Conservation (phyloP, 2,888 invertebrate species). For the Papilio elwesi region DNA sequence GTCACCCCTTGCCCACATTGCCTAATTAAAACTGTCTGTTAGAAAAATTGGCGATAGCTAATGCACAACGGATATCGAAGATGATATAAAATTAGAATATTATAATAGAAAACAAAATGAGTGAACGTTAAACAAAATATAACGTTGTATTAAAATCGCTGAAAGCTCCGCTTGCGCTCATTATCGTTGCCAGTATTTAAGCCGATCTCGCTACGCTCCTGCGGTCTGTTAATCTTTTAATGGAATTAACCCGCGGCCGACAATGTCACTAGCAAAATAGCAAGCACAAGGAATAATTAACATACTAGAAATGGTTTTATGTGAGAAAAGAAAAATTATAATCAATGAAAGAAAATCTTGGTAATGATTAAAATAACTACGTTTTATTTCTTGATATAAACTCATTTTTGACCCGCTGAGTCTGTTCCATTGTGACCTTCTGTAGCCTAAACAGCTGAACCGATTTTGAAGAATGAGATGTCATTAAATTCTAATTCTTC, state of each 20-base stretch:
- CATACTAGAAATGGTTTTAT: conserved; percentile 45
- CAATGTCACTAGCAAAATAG: conserved; percentile 72
- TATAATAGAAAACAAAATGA: conserved; percentile 12
- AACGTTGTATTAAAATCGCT: conserved; percentile 37
- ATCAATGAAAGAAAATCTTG: background rate
- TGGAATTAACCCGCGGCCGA: conserved; percentile 73
- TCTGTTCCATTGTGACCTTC: too few species aligned
- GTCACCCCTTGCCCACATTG: too few species aligned
- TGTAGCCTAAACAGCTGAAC: too few species aligned
- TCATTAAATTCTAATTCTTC: background rate
- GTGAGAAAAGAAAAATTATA: background rate
- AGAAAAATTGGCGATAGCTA: too few species aligned
- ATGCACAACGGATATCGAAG: too few species aligned
- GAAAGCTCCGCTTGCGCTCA: conserved; percentile 40
- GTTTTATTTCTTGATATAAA: too few species aligned
- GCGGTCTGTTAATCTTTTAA: conserved; percentile 79
- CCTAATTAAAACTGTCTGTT: too few species aligned
- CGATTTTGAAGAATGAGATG: too few species aligned
- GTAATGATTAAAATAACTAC: background rate
- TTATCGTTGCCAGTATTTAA: conserved; percentile 39
- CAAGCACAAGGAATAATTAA: conserved; percentile 48
- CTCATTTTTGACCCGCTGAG: too few species aligned
- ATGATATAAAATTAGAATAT: background rate
- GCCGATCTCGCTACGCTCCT: conserved; percentile 57
- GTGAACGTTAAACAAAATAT: conserved; percentile 20